Evolutionary conservation across 2,888 invertebrate species (phyloP).

Genomic region (Tachina fera): DNA sequence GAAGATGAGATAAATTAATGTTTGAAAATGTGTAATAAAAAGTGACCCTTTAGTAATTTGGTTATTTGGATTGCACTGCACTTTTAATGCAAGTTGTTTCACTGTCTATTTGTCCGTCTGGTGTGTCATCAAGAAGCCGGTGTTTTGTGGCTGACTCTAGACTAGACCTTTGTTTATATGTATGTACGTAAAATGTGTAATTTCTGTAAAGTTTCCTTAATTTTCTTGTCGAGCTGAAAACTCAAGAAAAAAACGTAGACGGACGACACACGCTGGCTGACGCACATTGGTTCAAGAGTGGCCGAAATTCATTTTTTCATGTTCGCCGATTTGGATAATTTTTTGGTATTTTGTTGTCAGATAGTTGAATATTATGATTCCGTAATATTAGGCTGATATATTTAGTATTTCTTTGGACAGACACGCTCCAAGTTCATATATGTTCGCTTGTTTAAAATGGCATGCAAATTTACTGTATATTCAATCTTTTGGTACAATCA

Average conservation of each 20-base stretch:
- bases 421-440: no score
- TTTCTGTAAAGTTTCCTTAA: conserved; percentile 64
- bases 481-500: no score
- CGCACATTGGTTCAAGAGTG: no score
- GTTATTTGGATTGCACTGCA: conserved; percentile 41
- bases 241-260: conserved; percentile 12
- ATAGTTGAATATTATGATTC: no score
- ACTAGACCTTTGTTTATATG: conserved; percentile 32
- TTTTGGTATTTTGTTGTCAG: no score
- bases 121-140: conserved; percentile 35
- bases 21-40: conserved; percentile 43
- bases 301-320: no score
- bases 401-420: no score
- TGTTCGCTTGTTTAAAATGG: no score
- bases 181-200: conserved; percentile 54
- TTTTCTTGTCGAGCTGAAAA: conserved; percentile 64
- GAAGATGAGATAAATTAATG: conserved; percentile 33
- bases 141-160: conserved; percentile 27
- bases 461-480: no score
- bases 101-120: background rate
- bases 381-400: no score
- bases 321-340: no score
- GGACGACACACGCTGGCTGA: conserved; percentile 62
- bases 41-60: conserved; percentile 55
- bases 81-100: conserved; percentile 46